Conservation (phyloP, 2,888 invertebrate species). For the Muscina levida region DNA sequence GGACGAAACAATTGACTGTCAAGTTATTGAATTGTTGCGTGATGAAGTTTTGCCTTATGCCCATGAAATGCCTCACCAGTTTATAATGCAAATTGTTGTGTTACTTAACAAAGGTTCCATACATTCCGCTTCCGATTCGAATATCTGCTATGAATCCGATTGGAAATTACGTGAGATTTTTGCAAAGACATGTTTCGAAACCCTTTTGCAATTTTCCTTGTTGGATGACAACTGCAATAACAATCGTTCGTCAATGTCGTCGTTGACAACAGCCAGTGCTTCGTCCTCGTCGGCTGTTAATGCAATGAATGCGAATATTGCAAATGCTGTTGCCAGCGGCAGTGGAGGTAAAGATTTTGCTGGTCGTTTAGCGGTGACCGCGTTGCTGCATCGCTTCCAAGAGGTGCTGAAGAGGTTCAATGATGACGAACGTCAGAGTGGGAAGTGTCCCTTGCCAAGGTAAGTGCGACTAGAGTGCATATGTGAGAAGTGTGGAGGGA, state of each 20-base stretch:
- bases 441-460: slow-evolving; percentile 92
- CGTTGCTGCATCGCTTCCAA: slow-evolving; percentile 93
- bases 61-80: slow-evolving; percentile 88
- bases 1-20: slow-evolving; percentile 90
- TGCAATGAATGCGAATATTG: slow-evolving; percentile 71
- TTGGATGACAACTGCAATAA: slow-evolving; percentile 85
- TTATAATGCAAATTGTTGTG: slow-evolving; percentile 90
- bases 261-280: slow-evolving; percentile 40
- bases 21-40: slow-evolving; percentile 89
- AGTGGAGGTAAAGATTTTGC: slow-evolving; percentile 83
- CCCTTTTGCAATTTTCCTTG: slow-evolving; percentile 94
- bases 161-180: slow-evolving; percentile 94
- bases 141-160: slow-evolving; percentile 87
- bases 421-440: slow-evolving; percentile 90
- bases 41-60: slow-evolving; percentile 92
- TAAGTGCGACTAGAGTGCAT: no score
- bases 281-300: slow-evolving; percentile 45
- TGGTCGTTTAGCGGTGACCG: slow-evolving; percentile 92
- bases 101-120: slow-evolving; percentile 92
- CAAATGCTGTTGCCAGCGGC: slow-evolving; percentile 65
- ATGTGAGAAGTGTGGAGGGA: no score
- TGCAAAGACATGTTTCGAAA: slow-evolving; percentile 97
- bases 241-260: slow-evolving; percentile 68
- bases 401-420: slow-evolving; percentile 94
- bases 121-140: slow-evolving; percentile 86